phyloP scores from a whole-genome alignment of 2,888 invertebrate species.

The Athripsodes cinereus region DNA sequence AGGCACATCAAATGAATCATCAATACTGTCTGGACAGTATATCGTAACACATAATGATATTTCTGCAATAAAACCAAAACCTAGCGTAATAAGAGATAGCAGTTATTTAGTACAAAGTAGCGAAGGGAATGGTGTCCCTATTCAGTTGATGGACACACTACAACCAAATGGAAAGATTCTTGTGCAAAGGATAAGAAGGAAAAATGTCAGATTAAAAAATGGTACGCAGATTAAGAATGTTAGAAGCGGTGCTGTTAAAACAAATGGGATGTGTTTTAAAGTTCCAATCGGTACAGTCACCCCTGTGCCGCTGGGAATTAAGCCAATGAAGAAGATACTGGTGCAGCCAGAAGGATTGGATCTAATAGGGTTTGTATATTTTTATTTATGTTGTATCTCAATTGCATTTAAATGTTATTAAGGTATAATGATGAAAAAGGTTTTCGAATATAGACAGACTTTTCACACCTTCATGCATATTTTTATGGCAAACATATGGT shows the following conservation, averaged over 20 bases:
- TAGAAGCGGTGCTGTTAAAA: background rate
- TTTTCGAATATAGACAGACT: too few relatives aligned
- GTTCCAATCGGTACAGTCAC: conserved; percentile 9
- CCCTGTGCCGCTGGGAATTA: conserved; percentile 15
- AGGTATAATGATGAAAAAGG: too few relatives aligned
- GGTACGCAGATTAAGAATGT: conserved; percentile 10
- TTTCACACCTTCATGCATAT: too few relatives aligned
- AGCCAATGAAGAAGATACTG: conserved; percentile 13
- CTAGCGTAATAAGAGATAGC: background rate
- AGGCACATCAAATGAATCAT: background rate
- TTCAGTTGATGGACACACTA: background rate
- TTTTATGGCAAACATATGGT: too few relatives aligned
- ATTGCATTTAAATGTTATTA: too few relatives aligned
- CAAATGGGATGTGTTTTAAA: conserved; percentile 10
- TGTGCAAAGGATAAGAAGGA: background rate
- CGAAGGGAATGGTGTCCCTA: background rate
- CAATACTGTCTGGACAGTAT: conserved; percentile 7
- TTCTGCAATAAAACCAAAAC: conserved; percentile 6
- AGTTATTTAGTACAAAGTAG: conserved; percentile 3
- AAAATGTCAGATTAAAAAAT: conserved; percentile 9
- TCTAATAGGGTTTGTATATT: conserved; percentile 10
- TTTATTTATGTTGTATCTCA: background rate
- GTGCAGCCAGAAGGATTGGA: conserved; percentile 12
- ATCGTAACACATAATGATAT: conserved; percentile 16
- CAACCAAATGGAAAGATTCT: background rate